Evolutionary conservation across 1,140 invertebrate genomes (phyloP).

Genomic region (Apis florea): DNA sequence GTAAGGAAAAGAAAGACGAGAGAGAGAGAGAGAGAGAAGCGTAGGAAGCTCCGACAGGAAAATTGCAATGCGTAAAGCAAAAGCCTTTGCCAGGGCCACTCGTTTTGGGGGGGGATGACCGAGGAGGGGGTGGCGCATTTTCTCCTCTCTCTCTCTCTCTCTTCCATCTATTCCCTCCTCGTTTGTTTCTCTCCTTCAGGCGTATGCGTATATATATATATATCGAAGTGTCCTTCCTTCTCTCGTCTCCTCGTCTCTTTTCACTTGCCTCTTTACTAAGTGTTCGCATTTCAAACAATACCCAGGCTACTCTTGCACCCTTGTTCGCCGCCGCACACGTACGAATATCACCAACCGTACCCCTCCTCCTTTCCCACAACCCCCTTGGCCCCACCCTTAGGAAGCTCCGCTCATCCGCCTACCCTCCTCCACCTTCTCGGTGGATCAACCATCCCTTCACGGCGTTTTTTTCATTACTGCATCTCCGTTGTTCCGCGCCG

Average conservation of each 20-base stretch:
- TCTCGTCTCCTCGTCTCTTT: conserved; percentile 45
- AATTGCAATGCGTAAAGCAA: conserved; percentile 48
- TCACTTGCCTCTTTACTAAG: conserved; percentile 62
- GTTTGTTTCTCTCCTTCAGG: not conserved
- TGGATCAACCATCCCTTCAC: too few species aligned
- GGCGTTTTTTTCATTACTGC: too few species aligned
- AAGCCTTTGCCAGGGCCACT: conserved; percentile 44
- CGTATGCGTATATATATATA: not conserved
- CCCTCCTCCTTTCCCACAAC: conserved; percentile 6
- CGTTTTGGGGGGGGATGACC: conserved; percentile 37
- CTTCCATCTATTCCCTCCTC: too few species aligned
- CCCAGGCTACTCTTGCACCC: conserved; percentile 65
- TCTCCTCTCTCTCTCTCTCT: conserved; percentile 13
- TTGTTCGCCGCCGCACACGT: conserved; percentile 43
- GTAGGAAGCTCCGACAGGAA: conserved; percentile 40
- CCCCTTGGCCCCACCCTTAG: not conserved
- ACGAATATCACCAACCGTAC: conserved; percentile 35
- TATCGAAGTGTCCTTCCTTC: conserved; percentile 34
- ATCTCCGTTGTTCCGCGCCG: too few species aligned
- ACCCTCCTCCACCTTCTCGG: too few species aligned
- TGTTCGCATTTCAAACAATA: conserved; percentile 72
- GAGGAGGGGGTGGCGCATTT: conserved; percentile 11
- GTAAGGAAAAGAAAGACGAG: too few species aligned
- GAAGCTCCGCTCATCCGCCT: conserved; percentile 1
- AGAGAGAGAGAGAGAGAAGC: not conserved